Conservation (phyloP, 2,797 vertebrate genomes). For the Chaetodon trifasciatus region DNA sequence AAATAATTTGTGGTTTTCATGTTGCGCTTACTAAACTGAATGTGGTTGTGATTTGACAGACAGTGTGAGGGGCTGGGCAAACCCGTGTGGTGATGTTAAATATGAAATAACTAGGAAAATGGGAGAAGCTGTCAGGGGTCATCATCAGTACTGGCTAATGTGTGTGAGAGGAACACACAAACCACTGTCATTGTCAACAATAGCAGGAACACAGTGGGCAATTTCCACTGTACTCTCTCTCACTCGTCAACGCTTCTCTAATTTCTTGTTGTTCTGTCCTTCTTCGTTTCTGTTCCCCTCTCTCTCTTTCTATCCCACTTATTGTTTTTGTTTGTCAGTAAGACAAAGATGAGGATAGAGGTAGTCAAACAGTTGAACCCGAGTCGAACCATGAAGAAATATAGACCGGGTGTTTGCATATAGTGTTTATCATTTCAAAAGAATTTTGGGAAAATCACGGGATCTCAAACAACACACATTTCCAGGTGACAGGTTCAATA, state of each 20-base stretch:
- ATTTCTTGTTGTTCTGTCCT: conserved; percentile 5
- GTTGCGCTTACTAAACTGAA: background rate
- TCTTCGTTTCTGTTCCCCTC: background rate
- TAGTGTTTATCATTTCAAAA: conserved; percentile 35
- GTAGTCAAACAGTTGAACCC: conserved; percentile 29
- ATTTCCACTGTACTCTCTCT: conserved; percentile 18
- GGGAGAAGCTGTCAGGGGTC: conserved; percentile 35
- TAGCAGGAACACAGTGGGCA: conserved; percentile 53
- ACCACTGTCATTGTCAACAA: conserved; percentile 44
- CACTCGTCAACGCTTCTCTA: conserved; percentile 8
- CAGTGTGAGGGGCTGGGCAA: background rate
- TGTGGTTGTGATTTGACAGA: background rate
- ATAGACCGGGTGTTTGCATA: background rate
- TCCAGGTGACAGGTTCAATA: conserved; percentile 33
- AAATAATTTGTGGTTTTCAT: conserved; percentile 5
- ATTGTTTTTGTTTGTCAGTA: conserved; percentile 33
- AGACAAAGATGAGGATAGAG: conserved; percentile 35
- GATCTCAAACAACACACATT: conserved; percentile 15
- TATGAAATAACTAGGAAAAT: conserved; percentile 37
- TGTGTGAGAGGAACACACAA: conserved; percentile 25
- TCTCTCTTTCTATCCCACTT: conserved; percentile 1
- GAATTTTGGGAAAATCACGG: conserved; percentile 32
- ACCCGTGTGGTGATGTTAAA: conserved; percentile 12
- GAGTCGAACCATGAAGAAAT: conserved; percentile 42
- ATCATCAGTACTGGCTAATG: conserved; percentile 6